A percentile compares a stretch with the other conserved stretches of the same genome.
Conservation (phyloP, 2,888 invertebrate genomes). For the Rhabditoides inermis region DNA sequence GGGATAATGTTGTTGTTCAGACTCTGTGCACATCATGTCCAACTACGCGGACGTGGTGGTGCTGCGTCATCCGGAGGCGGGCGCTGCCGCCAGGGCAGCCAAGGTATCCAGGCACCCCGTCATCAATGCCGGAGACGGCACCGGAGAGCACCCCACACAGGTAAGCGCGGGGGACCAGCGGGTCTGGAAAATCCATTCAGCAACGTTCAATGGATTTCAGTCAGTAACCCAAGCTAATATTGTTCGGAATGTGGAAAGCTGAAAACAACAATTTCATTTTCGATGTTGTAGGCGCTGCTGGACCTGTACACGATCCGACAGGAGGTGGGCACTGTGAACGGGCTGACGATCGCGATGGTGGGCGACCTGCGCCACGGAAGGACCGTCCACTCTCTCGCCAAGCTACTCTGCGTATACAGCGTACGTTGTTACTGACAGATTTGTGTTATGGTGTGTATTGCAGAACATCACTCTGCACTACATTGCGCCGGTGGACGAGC, state of each 20-base stretch:
- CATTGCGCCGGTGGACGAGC: slow-evolving; percentile 70
- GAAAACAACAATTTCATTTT: no score
- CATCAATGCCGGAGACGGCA: slow-evolving; percentile 95
- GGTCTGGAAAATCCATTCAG: no score
- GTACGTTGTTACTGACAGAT: slow-evolving; percentile 51
- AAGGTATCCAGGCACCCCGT: slow-evolving; percentile 55
- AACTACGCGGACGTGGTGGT: slow-evolving; percentile 75
- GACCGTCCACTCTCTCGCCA: slow-evolving; percentile 91
- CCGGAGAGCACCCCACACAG: slow-evolving; percentile 93
- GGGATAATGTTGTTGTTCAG: slow-evolving; percentile 55
- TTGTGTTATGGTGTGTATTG: background rate
- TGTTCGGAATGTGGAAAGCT: no score
- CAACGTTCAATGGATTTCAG: no score
- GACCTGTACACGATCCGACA: slow-evolving; percentile 96
- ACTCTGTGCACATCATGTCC: slow-evolving; percentile 54
- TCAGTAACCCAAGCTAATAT: no score
- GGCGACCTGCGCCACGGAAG: slow-evolving; percentile 95
- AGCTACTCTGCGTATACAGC: slow-evolving; percentile 82
- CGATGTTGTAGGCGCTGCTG: slow-evolving; percentile 65
- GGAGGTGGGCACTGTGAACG: slow-evolving; percentile 96
- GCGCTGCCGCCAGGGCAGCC: slow-evolving; percentile 65
- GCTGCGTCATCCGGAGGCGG: slow-evolving; percentile 81
- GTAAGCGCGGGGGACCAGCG: no score
- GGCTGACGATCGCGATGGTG: slow-evolving; percentile 90
- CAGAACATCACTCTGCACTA: slow-evolving; percentile 70